Evolutionary conservation across 1,140 invertebrate genomes (phyloP), one percentile per base, ranked within the genome.

Genomic region (Trachymyrmex septentrionalis): DNA sequence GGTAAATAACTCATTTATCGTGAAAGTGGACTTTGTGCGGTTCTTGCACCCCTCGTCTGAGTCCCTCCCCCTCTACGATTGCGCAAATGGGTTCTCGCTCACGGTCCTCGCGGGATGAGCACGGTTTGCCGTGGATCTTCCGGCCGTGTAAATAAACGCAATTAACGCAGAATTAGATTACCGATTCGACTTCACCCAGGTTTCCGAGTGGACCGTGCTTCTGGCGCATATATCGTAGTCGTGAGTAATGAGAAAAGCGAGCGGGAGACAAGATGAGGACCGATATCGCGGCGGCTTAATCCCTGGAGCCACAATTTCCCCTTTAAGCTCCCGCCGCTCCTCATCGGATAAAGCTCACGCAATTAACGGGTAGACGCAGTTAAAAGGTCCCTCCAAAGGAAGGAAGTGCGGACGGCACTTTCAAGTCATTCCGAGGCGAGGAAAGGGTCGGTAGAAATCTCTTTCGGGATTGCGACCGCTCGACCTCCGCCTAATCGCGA

Each of bases 211-310:
- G 69, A 84, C 80, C 30, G 30, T 57, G 55, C 44, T 80, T 24
- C 48, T 27, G 38, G 38, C 66, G 59, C 75, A 34, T 82, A 75
- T 50, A 57, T 77, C 48, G 87, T 53, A 57, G 69, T 69, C 53
- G 76, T 77, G 87, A 89, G 87, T 90, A 90, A 89, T 77, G 88
- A 82, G 88, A 88, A 72, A 63, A 77, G 71, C 50, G 24, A 72
- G 48, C 48, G 50, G 50, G 57, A 82, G 84, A 88, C 84, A 82
- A 86, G 88, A 90, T 89, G 88, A 90, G 76, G 80, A 89, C 87
- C 80, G 88, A 90, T 90, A 90, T 89, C 88, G 66, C 69, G 71
- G 69, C 76, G 78, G 77, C 87, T 90, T 90, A 90, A 89, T 89
- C 88, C 87, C 57, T 59, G 30, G 69, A 61, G 76, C 88, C 87